phyloP scores from a whole-genome alignment of 2,888 invertebrate species.

The Carabus problematicus region DNA sequence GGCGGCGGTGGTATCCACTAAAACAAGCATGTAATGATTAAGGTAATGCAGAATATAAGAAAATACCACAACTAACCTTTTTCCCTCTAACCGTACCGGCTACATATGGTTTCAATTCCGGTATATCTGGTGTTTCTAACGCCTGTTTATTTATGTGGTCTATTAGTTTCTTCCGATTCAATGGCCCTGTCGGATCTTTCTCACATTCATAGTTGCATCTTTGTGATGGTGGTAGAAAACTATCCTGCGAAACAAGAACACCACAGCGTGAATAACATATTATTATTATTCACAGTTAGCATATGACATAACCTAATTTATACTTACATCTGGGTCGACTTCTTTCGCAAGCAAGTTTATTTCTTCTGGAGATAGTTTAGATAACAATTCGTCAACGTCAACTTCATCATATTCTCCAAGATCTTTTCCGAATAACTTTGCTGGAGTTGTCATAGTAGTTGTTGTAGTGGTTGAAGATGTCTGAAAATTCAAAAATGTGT shows the following conservation, averaged over 20 bases:
- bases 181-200: constrained; percentile 94
- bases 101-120: constrained; percentile 93
- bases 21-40: constrained; percentile 50
- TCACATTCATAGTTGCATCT: constrained; percentile 95
- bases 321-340: constrained; percentile 98
- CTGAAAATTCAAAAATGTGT: constrained; percentile 63
- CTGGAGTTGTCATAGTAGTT: constrained; percentile 89
- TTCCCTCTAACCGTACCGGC: constrained; percentile 91
- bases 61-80: constrained; percentile 65
- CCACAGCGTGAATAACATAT: constrained; percentile 17
- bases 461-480: constrained; percentile 89
- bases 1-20: constrained; percentile 85
- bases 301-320: constrained; percentile 21
- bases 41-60: background rate
- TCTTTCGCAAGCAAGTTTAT: constrained; percentile 97
- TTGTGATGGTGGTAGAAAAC: constrained; percentile 94
- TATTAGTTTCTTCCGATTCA: constrained; percentile 93
- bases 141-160: constrained; percentile 98
- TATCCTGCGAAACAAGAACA: constrained; percentile 73
- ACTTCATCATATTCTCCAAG: constrained; percentile 91
- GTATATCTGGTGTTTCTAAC: constrained; percentile 96
- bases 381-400: constrained; percentile 93
- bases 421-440: constrained; percentile 89
- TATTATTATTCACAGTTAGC: background rate
- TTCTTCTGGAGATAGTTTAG: constrained; percentile 94